phyloP scores from a whole-genome alignment of 2,888 invertebrate genomes.

The Hedychridium roseum region DNA sequence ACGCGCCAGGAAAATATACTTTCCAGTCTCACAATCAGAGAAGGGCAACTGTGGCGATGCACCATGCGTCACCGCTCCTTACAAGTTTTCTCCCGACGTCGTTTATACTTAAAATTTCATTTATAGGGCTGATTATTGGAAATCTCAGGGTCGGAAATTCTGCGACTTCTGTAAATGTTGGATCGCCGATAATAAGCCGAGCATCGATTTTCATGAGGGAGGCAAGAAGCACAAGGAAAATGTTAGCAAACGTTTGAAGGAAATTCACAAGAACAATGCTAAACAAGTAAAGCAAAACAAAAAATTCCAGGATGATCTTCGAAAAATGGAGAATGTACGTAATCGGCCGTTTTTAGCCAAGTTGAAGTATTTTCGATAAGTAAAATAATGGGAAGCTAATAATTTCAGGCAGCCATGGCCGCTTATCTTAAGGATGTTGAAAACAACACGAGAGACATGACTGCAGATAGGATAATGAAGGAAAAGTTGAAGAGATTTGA shows the following conservation, averaged over 20 bases:
- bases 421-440: constrained; percentile 88
- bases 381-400: no score
- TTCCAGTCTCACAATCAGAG: constrained; percentile 5
- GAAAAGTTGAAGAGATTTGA: constrained; percentile 42
- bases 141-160: constrained; percentile 92
- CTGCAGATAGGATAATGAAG: constrained; percentile 63
- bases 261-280: constrained; percentile 83
- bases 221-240: constrained; percentile 92
- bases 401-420: constrained; percentile 77
- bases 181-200: constrained; percentile 97
- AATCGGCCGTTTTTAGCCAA: neutral
- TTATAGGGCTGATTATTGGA: constrained; percentile 94
- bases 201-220: constrained; percentile 93
- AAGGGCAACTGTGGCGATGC: no score
- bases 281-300: constrained; percentile 80
- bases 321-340: constrained; percentile 82
- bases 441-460: constrained; percentile 59
- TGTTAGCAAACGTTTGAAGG: constrained; percentile 85
- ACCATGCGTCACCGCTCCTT: neutral
- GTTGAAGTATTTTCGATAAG: neutral
- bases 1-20: constrained; percentile 11
- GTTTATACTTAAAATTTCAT: neutral
- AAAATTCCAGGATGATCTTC: constrained; percentile 81
- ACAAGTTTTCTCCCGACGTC: neutral
- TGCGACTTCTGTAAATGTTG: constrained; percentile 99